phyloP scores from a whole-genome alignment of 2,113 vertebrate genomes.

The Mus spicilegus region DNA sequence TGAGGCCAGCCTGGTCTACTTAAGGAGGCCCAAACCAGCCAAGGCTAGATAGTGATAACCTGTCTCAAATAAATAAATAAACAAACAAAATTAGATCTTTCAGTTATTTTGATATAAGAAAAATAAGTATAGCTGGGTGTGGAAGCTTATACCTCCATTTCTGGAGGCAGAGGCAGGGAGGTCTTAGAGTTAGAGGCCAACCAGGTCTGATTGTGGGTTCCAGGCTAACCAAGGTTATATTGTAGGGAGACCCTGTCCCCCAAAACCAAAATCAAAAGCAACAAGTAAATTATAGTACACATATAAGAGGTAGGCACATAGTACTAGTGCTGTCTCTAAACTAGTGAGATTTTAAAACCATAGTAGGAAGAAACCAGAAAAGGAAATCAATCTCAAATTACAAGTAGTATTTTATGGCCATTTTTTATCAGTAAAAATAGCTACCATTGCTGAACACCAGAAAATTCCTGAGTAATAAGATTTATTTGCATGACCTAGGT shows the following conservation, averaged over 20 bases:
- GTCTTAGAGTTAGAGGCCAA: not conserved
- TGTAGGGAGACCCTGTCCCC: not conserved
- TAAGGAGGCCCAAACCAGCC: not conserved
- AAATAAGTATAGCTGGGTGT: not conserved
- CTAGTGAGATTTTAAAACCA: conserved; percentile 47
- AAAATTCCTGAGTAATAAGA: not conserved
- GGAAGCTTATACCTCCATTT: not conserved
- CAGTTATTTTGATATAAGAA: conserved; percentile 13
- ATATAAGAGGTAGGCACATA: conserved; percentile 41
- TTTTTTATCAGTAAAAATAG: conserved; percentile 36
- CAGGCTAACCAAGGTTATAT: not conserved
- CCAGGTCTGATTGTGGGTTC: not conserved
- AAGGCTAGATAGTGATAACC: not conserved
- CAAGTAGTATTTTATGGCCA: conserved; percentile 45
- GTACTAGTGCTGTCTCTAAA: not conserved
- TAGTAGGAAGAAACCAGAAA: conserved; percentile 54
- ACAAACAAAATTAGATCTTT: not conserved
- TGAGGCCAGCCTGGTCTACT: not conserved
- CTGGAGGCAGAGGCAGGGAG: not conserved
- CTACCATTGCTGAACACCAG: not conserved
- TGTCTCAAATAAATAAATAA: not conserved
- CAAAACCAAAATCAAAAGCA: not conserved
- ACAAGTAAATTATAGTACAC: not conserved
- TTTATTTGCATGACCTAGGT: conserved; percentile 14
- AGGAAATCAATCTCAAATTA: conserved; percentile 50